These are phyloP conservation scores for Larimichthys polyactis DNA, from an alignment of 2,113 vertebrate species.

Conservation along the genomic window DNA sequence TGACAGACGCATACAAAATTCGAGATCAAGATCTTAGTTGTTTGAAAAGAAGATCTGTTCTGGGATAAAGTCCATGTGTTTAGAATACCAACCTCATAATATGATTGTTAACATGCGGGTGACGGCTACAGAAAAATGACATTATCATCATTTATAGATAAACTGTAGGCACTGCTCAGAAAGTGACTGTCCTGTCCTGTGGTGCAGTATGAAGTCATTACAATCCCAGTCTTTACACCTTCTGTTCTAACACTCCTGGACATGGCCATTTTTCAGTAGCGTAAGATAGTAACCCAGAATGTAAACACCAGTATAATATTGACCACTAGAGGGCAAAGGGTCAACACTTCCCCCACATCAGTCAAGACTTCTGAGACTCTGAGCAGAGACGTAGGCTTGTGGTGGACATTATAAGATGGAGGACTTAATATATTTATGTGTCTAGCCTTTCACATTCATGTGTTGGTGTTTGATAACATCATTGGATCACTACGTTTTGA, in stretches of 20 bases:
- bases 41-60: not conserved
- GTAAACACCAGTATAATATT: not conserved
- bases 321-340: constrained; percentile 8
- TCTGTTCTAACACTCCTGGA: not conserved
- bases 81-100: constrained; percentile 21
- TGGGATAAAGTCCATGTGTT: not conserved
- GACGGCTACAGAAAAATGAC: not conserved
- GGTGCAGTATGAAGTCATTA: not conserved
- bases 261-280: not conserved
- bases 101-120: not conserved
- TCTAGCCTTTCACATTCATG: not conserved
- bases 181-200: not conserved
- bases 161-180: not conserved
- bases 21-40: constrained; percentile 30
- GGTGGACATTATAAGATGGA: not conserved
- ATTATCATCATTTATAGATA: not conserved
- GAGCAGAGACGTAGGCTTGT: not conserved
- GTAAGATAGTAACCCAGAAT: not conserved
- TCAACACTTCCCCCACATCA: not conserved
- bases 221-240: not conserved
- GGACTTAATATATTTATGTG: not conserved
- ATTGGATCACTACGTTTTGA: no score
- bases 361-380: not conserved
- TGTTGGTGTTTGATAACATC: no score
- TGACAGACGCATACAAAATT: constrained; percentile 20